Percentiles rank a stretch among this genome's conserved stretches.
These are phyloP conservation scores for Metopolophium dirhodum DNA, from an alignment of 1,140 invertebrate species.

Conservation along the genomic window DNA sequence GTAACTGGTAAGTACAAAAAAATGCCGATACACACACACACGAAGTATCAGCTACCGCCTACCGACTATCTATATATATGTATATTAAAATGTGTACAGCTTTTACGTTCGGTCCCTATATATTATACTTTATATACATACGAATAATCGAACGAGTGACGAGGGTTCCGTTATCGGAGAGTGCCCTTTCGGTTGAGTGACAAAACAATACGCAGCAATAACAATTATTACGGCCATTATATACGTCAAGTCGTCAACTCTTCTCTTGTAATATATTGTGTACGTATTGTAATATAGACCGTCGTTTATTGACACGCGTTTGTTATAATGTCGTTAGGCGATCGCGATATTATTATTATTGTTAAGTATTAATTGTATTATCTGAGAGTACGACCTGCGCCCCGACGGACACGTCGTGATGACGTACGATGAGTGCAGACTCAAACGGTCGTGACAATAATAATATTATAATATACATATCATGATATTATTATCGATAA, in stretches of 20 bases:
- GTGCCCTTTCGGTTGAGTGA: constrained; percentile 28
- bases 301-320: background rate
- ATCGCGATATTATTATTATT: background rate
- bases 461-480: too few relatives aligned
- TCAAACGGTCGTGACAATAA: too few relatives aligned
- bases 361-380: background rate
- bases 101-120: background rate
- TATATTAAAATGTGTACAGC: background rate
- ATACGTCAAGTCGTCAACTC: constrained; percentile 13
- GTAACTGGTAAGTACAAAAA: background rate
- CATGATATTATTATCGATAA: too few relatives aligned
- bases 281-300: too few relatives aligned
- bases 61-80: background rate
- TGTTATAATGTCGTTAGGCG: background rate
- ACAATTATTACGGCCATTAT: constrained; percentile 36
- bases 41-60: background rate
- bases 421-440: too few relatives aligned
- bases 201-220: constrained; percentile 42
- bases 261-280: background rate
- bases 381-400: background rate
- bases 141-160: background rate
- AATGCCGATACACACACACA: background rate
- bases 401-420: too few relatives aligned
- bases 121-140: background rate
- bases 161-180: constrained; percentile 10